phyloP scores from a whole-genome alignment of 2,113 vertebrate genomes.

The Heterotis niloticus region DNA sequence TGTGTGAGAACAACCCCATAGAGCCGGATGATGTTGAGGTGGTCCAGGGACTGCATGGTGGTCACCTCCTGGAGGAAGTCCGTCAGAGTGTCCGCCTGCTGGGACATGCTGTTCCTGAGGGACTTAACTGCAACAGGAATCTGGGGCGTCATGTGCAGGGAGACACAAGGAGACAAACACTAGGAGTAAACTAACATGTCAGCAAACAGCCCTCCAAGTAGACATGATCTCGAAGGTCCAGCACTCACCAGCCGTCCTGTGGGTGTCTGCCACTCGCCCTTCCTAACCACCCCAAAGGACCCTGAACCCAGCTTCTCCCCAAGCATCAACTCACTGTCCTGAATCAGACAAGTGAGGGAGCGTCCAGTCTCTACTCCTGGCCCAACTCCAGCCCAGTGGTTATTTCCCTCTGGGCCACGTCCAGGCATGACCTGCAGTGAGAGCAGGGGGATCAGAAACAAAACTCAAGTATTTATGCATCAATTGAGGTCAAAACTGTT shows the following conservation, averaged over 20 bases:
- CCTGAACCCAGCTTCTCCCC: conserved; percentile 75
- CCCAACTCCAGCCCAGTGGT: conserved; percentile 38
- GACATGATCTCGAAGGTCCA: background rate
- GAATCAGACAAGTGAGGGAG: conserved; percentile 74
- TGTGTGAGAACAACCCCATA: conserved; percentile 79
- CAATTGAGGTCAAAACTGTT: too few relatives aligned
- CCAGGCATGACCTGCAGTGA: conserved; percentile 54
- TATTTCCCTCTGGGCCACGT: conserved; percentile 51
- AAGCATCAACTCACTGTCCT: conserved; percentile 71
- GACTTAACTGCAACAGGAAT: conserved; percentile 78
- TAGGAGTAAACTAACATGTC: background rate
- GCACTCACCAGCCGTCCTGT: conserved; percentile 68
- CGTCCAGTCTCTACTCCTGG: conserved; percentile 47
- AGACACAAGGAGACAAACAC: background rate
- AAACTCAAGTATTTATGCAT: too few relatives aligned
- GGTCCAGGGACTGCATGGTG: conserved; percentile 78
- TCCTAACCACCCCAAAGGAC: conserved; percentile 79
- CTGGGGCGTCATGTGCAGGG: conserved; percentile 44
- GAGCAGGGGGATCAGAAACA: background rate
- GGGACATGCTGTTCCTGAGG: conserved; percentile 58
- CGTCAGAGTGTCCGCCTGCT: conserved; percentile 60
- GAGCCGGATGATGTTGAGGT: conserved; percentile 77
- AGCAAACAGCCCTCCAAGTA: background rate
- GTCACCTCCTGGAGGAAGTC: conserved; percentile 84
- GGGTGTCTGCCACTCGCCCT: conserved; percentile 72